phyloP scores from a whole-genome alignment of 2,113 vertebrate genomes.

The Collichthys lucidus region DNA sequence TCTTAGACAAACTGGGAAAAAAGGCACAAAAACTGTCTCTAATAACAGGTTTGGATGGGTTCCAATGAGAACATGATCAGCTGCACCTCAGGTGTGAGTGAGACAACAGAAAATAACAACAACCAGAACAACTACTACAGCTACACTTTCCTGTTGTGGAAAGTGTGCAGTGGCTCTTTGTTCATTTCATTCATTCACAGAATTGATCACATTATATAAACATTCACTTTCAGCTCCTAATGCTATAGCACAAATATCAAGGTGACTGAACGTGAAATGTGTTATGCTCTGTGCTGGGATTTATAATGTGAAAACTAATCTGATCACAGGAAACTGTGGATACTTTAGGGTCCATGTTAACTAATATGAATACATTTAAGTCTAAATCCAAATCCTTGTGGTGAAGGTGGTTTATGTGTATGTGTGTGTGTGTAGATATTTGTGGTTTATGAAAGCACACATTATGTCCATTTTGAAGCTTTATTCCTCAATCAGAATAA shows the following conservation, averaged over 20 bases:
- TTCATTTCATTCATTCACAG: slow-evolving; percentile 7
- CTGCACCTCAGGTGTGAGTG: too few relatives aligned
- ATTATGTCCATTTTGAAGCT: not conserved
- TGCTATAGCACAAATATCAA: not conserved
- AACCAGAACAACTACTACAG: not conserved
- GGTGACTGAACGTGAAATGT: not conserved
- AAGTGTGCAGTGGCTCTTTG: not conserved
- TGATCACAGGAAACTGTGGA: slow-evolving; percentile 26
- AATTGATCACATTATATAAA: slow-evolving; percentile 36
- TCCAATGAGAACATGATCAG: not conserved
- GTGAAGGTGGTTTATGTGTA: not conserved
- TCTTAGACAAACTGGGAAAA: too few relatives aligned
- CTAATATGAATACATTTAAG: slow-evolving; percentile 28
- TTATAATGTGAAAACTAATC: slow-evolving; percentile 36
- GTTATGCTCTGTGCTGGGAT: not conserved
- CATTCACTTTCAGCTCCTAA: not conserved
- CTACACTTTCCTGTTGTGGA: not conserved
- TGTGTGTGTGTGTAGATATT: not conserved
- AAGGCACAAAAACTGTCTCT: not conserved
- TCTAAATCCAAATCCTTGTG: slow-evolving; percentile 35
- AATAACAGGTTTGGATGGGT: too few relatives aligned
- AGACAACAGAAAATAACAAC: not conserved
- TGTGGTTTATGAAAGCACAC: not conserved
- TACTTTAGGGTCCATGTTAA: slow-evolving; percentile 23
- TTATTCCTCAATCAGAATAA: not conserved